Evolutionary conservation across 2,888 invertebrate species (phyloP), one percentile per base, ranked within the genome.

Genomic region (Tipula confusa): DNA sequence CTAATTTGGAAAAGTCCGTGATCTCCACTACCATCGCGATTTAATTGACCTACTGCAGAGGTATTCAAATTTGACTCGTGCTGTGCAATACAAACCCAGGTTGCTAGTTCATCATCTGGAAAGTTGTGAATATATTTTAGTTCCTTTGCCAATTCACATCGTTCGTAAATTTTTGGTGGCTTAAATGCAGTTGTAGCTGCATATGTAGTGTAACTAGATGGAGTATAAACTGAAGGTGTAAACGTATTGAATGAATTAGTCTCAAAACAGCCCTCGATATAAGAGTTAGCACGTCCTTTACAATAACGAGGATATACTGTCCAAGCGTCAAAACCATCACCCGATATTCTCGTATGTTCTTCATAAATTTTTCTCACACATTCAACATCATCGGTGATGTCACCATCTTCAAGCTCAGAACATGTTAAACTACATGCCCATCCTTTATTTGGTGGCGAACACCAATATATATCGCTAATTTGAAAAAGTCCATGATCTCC

Each of bases 1-100:
- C 93, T 94, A 86, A 95, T 94, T 89, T 95, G 94, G 87, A 95
- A 93, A 64, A 94, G 87, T 9, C 95, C 95, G 87, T 95, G 94
- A 89, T 95, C 94, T 7, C 91, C 91, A 85, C 92, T 92, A 85
- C 90, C 89, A 85, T 90, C 90, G 0, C 93, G 93, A 86, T 90
- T 91, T 29, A 88, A 85, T 9, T 87, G 88, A 5, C 92, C 91
- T 15, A 90, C 87, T 0, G 93, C 93, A 0, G 92, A 90, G 2
- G 94, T 93, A 87, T 94, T 92, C 87, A 91, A 92, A 28, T 91
- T 90, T 0, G 93, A 93, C 88, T 94, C 94, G 88, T 93, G 92
- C 86, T 91, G 91, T 1, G 93, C 93, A 85, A 94, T 93, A 89
- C 94, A 94, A 13, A 94, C 92, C 93, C 93, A 92, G 1, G 91